These are phyloP conservation scores for Aphaenogaster rudis DNA, from an alignment of 1,140 invertebrate species.

Conservation along the genomic window DNA sequence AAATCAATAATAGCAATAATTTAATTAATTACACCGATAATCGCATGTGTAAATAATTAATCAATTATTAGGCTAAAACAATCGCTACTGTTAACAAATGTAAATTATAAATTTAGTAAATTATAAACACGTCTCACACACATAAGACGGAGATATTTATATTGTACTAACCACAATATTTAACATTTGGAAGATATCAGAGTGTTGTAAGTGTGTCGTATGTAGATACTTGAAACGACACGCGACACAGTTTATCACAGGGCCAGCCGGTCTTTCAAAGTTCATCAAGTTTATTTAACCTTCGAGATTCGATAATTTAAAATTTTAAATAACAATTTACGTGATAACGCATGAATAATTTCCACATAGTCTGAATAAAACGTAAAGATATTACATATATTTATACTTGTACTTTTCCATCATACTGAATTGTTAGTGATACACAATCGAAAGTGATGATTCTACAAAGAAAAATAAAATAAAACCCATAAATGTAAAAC, in stretches of 20 bases:
- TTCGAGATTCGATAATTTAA: slow-evolving; percentile 23
- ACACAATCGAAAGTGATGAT: background rate
- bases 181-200: background rate
- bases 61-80: background rate
- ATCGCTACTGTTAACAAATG: background rate
- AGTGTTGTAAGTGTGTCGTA: background rate
- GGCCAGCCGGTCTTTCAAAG: background rate
- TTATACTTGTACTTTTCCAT: slow-evolving; percentile 20
- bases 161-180: background rate
- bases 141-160: background rate
- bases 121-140: background rate
- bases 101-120: slow-evolving; percentile 2
- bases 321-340: slow-evolving; percentile 39
- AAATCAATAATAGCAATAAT: background rate
- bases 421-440: background rate
- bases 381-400: background rate
- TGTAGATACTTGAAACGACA: slow-evolving; percentile 30
- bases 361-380: background rate
- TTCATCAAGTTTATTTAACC: slow-evolving; percentile 35
- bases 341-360: slow-evolving; percentile 1
- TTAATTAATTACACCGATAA: background rate
- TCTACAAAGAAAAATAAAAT: background rate
- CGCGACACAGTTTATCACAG: slow-evolving; percentile 34
- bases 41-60: background rate
- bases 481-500: background rate